Evolutionary conservation across 2,113 vertebrate genomes (phyloP).

Genomic region (Nettapus auritus): DNA sequence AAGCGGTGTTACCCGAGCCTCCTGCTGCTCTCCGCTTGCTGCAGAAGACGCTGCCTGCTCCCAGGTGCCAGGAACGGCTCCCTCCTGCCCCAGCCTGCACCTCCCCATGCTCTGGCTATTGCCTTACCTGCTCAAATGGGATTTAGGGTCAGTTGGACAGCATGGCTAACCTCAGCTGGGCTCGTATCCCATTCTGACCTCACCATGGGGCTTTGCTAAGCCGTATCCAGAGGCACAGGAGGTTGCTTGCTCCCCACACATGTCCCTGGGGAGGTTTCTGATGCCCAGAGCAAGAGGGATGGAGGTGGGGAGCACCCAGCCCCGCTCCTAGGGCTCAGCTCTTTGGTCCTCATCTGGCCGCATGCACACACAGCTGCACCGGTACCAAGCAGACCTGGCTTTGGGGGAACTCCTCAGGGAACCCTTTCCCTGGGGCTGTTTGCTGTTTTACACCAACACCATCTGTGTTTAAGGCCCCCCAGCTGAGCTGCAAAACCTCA

Average conservation of each 20-base stretch:
- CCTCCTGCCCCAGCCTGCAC: rapidly evolving
- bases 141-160: not conserved
- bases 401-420: not conserved
- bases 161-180: not conserved
- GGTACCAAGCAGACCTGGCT: not conserved
- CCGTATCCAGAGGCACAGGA: not conserved
- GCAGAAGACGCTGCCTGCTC: not conserved
- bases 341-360: too few species aligned
- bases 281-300: not conserved
- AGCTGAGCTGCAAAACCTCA: not conserved
- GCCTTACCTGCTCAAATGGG: not conserved
- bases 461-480: not conserved
- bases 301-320: not conserved
- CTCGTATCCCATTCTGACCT: not conserved
- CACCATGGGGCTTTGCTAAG: not conserved
- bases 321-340: not conserved
- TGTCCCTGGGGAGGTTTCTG: rapidly evolving
- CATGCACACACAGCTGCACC: too few species aligned
- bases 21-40: not conserved
- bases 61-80: not conserved
- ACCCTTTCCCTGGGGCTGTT: not conserved
- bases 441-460: not conserved
- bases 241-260: rapidly evolving
- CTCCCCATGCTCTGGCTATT: rapidly evolving
- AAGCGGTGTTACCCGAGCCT: not conserved